These are phyloP conservation scores for Crenichthys baileyi DNA, from an alignment of 2,797 vertebrate genomes.

Conservation along the genomic window DNA sequence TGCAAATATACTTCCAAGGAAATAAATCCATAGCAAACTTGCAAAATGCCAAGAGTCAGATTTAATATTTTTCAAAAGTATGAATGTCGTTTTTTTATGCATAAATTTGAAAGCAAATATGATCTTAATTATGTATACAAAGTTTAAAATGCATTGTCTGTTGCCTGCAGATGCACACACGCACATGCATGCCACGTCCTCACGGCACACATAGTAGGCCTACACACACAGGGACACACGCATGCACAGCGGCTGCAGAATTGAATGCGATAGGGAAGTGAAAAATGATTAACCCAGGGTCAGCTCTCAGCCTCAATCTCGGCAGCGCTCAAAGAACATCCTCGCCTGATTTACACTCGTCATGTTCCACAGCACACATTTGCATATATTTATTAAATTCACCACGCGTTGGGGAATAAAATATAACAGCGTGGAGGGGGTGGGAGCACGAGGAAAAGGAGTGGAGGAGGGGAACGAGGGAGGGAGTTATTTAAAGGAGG, in stretches of 20 bases:
- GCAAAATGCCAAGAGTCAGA: slow-evolving; percentile 38
- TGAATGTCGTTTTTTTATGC: slow-evolving; percentile 35
- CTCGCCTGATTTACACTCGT: slow-evolving; percentile 86
- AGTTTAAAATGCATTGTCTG: slow-evolving; percentile 60
- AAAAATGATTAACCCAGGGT: slow-evolving; percentile 88
- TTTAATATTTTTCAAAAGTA: slow-evolving; percentile 26
- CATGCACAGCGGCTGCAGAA: slow-evolving; percentile 73
- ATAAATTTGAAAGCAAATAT: slow-evolving; percentile 64
- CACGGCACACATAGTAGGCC: slow-evolving; percentile 22
- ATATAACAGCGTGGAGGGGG: slow-evolving; percentile 75
- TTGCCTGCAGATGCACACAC: slow-evolving; percentile 39
- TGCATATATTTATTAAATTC: slow-evolving; percentile 91
- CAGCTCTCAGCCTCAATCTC: slow-evolving; percentile 89
- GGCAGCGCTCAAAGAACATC: slow-evolving; percentile 85
- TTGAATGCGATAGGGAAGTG: slow-evolving; percentile 88
- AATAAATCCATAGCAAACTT: slow-evolving; percentile 46
- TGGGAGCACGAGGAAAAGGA: slow-evolving; percentile 40
- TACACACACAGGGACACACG: slow-evolving; percentile 38
- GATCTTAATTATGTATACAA: slow-evolving; percentile 59
- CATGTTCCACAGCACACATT: slow-evolving; percentile 88
- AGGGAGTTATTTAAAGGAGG: slow-evolving; percentile 83
- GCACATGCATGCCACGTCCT: slow-evolving; percentile 37
- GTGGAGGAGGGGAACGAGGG: slow-evolving; percentile 57
- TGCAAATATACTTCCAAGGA: slow-evolving; percentile 38
- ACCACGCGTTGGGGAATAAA: slow-evolving; percentile 83